A percentile compares a stretch with the other conserved stretches of the same genome.
Conservation (phyloP, 2,888 invertebrate genomes). For the Ptychoptera contaminata region DNA sequence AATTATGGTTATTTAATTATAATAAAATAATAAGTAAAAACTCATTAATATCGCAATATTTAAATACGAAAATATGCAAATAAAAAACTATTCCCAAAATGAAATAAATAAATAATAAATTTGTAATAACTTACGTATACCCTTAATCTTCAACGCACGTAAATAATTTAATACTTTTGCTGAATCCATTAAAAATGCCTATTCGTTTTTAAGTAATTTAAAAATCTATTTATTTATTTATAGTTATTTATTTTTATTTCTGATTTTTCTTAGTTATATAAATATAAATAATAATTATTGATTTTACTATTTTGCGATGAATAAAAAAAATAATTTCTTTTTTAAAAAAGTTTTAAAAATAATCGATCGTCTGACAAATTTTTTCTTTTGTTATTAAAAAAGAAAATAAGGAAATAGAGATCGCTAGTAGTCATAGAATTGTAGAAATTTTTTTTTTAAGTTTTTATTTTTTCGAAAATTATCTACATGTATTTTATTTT, state of each 20-base stretch:
- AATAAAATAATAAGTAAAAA: background rate
- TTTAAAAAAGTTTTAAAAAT: background rate
- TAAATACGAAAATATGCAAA: background rate
- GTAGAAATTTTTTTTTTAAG: too few species aligned
- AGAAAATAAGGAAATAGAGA: too few species aligned
- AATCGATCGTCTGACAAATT: too few species aligned
- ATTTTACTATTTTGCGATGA: background rate
- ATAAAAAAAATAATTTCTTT: background rate
- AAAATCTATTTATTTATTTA: background rate
- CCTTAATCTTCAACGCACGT: slow-evolving; percentile 11
- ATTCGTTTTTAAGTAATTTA: background rate
- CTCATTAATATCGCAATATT: too few species aligned
- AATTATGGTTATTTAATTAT: background rate
- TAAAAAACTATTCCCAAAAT: background rate
- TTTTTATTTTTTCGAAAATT: too few species aligned
- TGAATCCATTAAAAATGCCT: slow-evolving; percentile 4
- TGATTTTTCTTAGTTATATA: background rate
- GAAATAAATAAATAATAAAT: too few species aligned
- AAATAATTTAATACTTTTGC: slow-evolving; percentile 10
- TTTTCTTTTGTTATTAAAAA: too few species aligned
- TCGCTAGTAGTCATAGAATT: too few species aligned
- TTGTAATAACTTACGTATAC: slow-evolving; percentile 8
- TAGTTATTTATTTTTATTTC: background rate
- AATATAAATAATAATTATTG: background rate
- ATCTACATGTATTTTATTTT: too few species aligned